Conservation (phyloP, 2,113 vertebrate species). For the Pedetes capensis region DNA sequence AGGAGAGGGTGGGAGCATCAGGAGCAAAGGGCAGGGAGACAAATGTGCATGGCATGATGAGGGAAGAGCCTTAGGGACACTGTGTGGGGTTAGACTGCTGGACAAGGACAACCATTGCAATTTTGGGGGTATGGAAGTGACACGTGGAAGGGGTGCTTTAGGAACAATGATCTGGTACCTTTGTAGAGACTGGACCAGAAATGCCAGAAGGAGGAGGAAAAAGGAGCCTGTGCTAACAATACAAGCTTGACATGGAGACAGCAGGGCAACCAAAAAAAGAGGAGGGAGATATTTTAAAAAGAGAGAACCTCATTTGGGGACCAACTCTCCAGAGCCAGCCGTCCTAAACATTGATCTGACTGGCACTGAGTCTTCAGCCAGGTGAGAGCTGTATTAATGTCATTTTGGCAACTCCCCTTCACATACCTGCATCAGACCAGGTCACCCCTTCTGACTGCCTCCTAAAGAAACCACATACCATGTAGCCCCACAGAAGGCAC, state of each 20-base stretch:
- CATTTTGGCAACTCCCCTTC: conserved; percentile 31
- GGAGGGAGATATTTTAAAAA: no score
- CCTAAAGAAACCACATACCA: conserved; percentile 5
- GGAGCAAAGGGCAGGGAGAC: background rate
- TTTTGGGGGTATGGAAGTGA: background rate
- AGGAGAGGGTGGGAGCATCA: background rate
- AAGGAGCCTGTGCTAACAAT: background rate
- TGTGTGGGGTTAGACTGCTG: background rate
- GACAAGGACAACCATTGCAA: background rate
- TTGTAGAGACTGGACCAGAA: background rate
- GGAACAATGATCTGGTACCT: conserved; percentile 21
- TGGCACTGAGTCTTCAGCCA: background rate
- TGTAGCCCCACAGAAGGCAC: background rate
- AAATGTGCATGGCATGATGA: background rate
- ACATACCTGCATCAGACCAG: background rate
- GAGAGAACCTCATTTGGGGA: background rate
- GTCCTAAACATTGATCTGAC: background rate
- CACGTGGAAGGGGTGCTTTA: background rate
- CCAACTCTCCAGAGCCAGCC: background rate
- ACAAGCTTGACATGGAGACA: background rate
- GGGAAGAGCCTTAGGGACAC: background rate
- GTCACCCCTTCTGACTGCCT: background rate
- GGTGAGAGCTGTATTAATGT: background rate
- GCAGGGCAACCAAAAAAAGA: background rate
- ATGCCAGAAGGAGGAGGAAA: background rate